Percentiles rank a stretch among this genome's conserved stretches.
These are phyloP conservation scores for Coenobita brevimanus DNA, from an alignment of 1,140 invertebrate species.

Conservation along the genomic window DNA sequence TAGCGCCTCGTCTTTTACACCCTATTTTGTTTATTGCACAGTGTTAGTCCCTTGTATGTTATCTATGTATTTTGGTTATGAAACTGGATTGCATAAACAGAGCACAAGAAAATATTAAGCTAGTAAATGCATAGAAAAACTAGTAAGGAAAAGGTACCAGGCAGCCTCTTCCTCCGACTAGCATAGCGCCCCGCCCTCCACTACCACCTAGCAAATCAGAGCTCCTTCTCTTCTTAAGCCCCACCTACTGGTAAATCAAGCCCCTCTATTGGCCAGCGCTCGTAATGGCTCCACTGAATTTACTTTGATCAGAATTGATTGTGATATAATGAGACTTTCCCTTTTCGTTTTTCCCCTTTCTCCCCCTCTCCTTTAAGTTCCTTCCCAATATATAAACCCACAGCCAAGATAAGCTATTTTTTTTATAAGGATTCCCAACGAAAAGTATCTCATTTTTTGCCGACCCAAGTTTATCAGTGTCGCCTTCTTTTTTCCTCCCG, in stretches of 20 bases:
- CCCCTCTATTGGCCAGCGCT: slow-evolving; percentile 35
- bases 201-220: slow-evolving; percentile 1
- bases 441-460: slow-evolving; percentile 16
- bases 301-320: slow-evolving; percentile 63
- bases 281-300: slow-evolving; percentile 59
- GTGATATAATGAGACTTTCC: slow-evolving; percentile 59
- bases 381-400: not conserved
- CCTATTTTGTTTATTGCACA: too few relatives aligned
- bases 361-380: slow-evolving; percentile 43
- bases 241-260: slow-evolving; percentile 13
- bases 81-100: too few relatives aligned
- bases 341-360: not conserved
- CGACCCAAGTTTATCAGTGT: not conserved
- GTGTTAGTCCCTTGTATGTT: too few relatives aligned
- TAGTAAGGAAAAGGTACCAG: too few relatives aligned
- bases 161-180: too few relatives aligned
- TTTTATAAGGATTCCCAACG: too few relatives aligned
- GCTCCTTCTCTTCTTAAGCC: not conserved
- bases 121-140: too few relatives aligned
- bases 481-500: not conserved
- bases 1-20: too few relatives aligned
- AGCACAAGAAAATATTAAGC: too few relatives aligned
- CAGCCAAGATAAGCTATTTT: too few relatives aligned
- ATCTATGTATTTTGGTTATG: too few relatives aligned
- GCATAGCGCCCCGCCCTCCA: not conserved